Conservation (phyloP, 2,888 invertebrate species). For the Drosophila parthenogenetica region DNA sequence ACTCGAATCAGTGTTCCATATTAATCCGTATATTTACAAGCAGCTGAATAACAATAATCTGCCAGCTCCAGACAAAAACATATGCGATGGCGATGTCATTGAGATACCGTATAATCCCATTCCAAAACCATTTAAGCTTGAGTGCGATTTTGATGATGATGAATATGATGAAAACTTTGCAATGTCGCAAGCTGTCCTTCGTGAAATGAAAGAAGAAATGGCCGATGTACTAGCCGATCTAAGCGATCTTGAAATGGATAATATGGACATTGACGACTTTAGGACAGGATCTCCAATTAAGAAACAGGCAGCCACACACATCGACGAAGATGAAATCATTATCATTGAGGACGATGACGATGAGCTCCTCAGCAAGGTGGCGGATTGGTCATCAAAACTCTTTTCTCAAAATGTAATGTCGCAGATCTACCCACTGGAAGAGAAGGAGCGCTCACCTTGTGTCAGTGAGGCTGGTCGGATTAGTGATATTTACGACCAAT, state of each 20-base stretch:
- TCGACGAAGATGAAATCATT: constrained; percentile 51
- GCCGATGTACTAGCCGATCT: constrained; percentile 41
- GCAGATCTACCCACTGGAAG: constrained; percentile 70
- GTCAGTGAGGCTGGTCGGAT: constrained; percentile 12
- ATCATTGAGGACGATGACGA: constrained; percentile 76
- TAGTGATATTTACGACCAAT: not conserved
- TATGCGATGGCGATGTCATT: constrained; percentile 59
- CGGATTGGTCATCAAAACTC: constrained; percentile 77
- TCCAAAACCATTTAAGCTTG: not conserved
- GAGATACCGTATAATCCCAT: constrained; percentile 12
- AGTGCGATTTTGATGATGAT: constrained; percentile 20
- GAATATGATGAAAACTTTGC: constrained; percentile 74
- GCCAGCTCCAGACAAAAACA: constrained; percentile 9
- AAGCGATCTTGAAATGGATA: constrained; percentile 23
- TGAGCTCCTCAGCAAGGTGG: constrained; percentile 71
- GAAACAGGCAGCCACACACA: constrained; percentile 11
- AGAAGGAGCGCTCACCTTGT: constrained; percentile 7
- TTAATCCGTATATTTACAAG: constrained; percentile 76
- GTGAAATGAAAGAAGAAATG: constrained; percentile 79
- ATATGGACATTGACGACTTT: constrained; percentile 22
- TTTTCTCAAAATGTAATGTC: constrained; percentile 76
- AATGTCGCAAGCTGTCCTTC: constrained; percentile 76
- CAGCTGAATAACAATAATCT: constrained; percentile 45
- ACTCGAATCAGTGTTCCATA: constrained; percentile 56
- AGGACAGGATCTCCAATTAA: no score